Percentiles rank a stretch among this genome's conserved stretches.
These are phyloP conservation scores for Aix galericulata DNA, from an alignment of 2,113 vertebrate species.

Conservation along the genomic window DNA sequence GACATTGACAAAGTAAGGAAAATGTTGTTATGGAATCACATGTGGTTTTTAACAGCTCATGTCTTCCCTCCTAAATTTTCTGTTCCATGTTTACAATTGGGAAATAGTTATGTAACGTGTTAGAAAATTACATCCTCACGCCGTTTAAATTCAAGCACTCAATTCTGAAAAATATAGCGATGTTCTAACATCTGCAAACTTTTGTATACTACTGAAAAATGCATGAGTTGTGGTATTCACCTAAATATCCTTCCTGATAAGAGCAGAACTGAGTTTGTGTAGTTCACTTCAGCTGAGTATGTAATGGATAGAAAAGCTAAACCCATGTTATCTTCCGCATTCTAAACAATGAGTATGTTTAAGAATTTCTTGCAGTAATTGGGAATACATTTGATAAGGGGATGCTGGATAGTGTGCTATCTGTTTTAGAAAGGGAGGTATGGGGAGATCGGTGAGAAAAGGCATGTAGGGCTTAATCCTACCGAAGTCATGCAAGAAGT, in stretches of 20 bases:
- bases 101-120: neutral
- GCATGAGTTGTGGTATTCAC: neutral
- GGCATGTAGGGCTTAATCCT: neutral
- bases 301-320: neutral
- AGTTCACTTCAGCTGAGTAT: neutral
- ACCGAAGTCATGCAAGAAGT: neutral
- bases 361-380: neutral
- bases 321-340: neutral
- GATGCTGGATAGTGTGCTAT: neutral
- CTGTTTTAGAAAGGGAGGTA: neutral
- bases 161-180: neutral
- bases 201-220: neutral
- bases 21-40: neutral
- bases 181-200: neutral
- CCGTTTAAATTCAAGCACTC: neutral
- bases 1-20: conserved; percentile 95
- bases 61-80: neutral
- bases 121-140: neutral
- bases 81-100: neutral
- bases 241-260: neutral
- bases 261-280: neutral
- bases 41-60: fast-evolving
- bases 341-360: neutral
- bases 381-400: neutral
- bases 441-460: neutral